A percentile compares a stretch with the other conserved stretches of the same genome.
These are phyloP conservation scores for Lymantria monacha DNA, from an alignment of 2,888 invertebrate genomes.

Conservation along the genomic window DNA sequence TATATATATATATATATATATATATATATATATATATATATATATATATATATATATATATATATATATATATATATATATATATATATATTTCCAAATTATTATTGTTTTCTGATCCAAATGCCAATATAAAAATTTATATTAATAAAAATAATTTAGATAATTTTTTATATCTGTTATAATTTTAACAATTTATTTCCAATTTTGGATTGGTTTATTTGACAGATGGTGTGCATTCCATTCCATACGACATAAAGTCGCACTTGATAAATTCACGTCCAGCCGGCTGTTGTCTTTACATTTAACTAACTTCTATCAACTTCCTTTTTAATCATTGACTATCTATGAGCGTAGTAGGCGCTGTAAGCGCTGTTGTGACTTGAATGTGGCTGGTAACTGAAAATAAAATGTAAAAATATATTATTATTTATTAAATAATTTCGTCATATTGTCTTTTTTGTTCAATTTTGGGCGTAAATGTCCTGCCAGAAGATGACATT, in stretches of 20 bases:
- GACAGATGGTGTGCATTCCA: background rate
- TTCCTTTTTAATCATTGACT: conserved; percentile 29
- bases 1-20: no score
- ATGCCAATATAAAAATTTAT: no score
- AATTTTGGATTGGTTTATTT: conserved; percentile 2
- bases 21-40: no score
- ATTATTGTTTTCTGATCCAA: no score
- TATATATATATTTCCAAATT: no score
- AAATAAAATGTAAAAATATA: conserved; percentile 29
- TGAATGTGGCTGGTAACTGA: conserved; percentile 72
- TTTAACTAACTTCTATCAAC: conserved; percentile 21
- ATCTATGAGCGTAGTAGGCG: conserved; percentile 77
- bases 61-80: no score
- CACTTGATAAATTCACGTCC: conserved; percentile 8
- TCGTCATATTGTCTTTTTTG: no score
- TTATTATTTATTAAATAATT: background rate
- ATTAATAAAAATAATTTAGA: no score
- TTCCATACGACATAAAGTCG: conserved; percentile 3
- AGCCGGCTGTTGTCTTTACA: conserved; percentile 36
- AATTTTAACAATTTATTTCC: background rate
- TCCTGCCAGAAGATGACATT: background rate
- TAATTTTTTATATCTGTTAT: no score
- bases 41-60: no score
- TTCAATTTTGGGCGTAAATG: no score
- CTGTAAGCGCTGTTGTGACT: conserved; percentile 71